phyloP scores from a whole-genome alignment of 1,140 invertebrate species.

The Chironomus striatipennis region DNA sequence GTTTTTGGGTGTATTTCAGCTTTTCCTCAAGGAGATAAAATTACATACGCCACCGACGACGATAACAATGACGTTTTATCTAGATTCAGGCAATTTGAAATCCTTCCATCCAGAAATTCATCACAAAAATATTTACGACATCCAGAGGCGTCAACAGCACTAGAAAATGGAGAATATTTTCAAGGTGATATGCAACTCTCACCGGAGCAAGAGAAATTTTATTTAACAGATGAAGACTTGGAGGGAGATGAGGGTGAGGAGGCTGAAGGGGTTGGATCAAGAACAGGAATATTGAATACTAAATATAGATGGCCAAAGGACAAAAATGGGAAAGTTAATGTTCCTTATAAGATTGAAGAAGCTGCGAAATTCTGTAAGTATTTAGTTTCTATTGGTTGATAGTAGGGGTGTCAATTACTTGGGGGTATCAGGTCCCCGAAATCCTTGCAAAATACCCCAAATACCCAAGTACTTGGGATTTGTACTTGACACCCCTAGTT shows the following conservation, averaged over 20 bases:
- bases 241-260: neutral
- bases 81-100: too few relatives aligned
- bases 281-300: neutral
- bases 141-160: neutral
- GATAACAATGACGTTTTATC: too few relatives aligned
- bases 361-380: slow-evolving; percentile 51
- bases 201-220: neutral
- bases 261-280: neutral
- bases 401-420: too few relatives aligned
- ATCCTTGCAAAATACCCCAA: too few relatives aligned
- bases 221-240: neutral
- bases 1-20: too few relatives aligned
- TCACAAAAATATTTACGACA: neutral
- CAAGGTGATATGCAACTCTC: neutral
- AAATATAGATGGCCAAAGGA: neutral
- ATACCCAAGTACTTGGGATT: too few relatives aligned
- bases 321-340: neutral
- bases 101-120: too few relatives aligned
- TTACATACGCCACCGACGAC: too few relatives aligned
- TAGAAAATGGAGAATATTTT: slow-evolving; percentile 18
- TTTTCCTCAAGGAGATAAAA: too few relatives aligned
- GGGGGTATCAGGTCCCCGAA: too few relatives aligned
- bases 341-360: slow-evolving; percentile 45
- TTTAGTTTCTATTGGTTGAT: too few relatives aligned
- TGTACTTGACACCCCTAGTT: too few relatives aligned